These are phyloP conservation scores for Brachionus koreanus DNA, from an alignment of 1,140 invertebrate genomes.

Conservation along the genomic window DNA sequence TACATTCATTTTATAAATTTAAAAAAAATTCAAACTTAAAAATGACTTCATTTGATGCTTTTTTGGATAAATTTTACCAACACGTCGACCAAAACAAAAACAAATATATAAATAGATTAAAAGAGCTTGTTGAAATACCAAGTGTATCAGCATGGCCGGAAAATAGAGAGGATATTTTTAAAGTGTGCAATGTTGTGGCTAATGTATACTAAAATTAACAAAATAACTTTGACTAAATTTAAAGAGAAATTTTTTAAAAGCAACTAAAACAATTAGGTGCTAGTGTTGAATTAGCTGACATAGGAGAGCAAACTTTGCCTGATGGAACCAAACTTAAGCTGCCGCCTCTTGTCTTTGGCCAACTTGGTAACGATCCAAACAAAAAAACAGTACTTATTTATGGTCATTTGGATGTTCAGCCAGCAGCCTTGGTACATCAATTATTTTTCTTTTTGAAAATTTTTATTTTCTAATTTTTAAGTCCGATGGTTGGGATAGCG, in stretches of 20 bases:
- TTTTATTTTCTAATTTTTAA: slow-evolving; percentile 47
- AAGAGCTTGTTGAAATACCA: slow-evolving; percentile 83
- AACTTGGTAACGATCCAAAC: slow-evolving; percentile 73
- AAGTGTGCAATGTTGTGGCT: slow-evolving; percentile 61
- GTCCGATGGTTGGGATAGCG: slow-evolving; percentile 89
- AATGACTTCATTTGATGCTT: background rate
- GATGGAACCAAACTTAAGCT: slow-evolving; percentile 71
- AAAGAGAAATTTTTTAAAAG: slow-evolving; percentile 46
- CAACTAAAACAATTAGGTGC: slow-evolving; percentile 73
- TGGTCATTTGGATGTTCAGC: slow-evolving; percentile 96
- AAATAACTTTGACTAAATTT: background rate
- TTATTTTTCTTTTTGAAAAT: too few relatives aligned
- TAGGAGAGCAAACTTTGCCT: slow-evolving; percentile 71
- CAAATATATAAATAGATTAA: slow-evolving; percentile 73
- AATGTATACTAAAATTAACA: background rate
- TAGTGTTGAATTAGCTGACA: slow-evolving; percentile 70
- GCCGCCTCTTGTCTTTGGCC: slow-evolving; percentile 81
- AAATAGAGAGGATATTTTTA: slow-evolving; percentile 68
- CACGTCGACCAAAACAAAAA: slow-evolving; percentile 67
- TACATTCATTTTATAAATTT: background rate
- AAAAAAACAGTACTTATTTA: slow-evolving; percentile 90
- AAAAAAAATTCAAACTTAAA: background rate
- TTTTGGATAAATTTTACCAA: background rate
- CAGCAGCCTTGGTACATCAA: slow-evolving; percentile 68
- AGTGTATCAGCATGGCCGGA: slow-evolving; percentile 88